These are phyloP conservation scores for Schmidtea mediterranea DNA, from an alignment of 1,140 invertebrate species.

Conservation along the genomic window DNA sequence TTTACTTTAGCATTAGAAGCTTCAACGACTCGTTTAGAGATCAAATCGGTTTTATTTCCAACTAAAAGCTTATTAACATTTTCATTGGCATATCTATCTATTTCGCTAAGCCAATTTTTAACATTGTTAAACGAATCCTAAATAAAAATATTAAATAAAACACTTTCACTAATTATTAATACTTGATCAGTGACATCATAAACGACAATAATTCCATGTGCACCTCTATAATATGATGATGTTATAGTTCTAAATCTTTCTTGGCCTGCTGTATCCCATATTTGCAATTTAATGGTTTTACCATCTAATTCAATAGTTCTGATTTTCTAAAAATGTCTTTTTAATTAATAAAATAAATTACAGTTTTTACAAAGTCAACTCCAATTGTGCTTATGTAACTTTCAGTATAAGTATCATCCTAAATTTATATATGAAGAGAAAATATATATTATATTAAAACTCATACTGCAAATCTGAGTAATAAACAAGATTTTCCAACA, in stretches of 20 bases:
- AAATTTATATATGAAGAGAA: too few species aligned
- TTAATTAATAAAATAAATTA: neutral
- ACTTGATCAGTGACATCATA: slow-evolving; percentile 7
- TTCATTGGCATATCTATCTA: slow-evolving; percentile 62
- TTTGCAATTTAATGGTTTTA: slow-evolving; percentile 93
- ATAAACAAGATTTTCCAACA: slow-evolving; percentile 87
- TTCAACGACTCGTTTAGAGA: slow-evolving; percentile 34
- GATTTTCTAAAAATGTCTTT: slow-evolving; percentile 53
- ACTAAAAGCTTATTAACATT: slow-evolving; percentile 95
- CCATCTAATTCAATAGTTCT: slow-evolving; percentile 91
- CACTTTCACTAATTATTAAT: too few species aligned
- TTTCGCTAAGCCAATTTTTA: slow-evolving; percentile 28
- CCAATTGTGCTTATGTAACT: slow-evolving; percentile 7
- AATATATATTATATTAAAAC: neutral
- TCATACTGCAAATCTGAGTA: slow-evolving; percentile 48
- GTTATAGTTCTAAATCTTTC: slow-evolving; percentile 94
- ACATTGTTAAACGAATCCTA: slow-evolving; percentile 30
- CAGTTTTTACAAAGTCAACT: slow-evolving; percentile 3
- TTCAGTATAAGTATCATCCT: slow-evolving; percentile 5
- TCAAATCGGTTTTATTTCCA: slow-evolving; percentile 77
- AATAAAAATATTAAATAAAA: too few species aligned
- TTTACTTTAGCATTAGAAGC: slow-evolving; percentile 20
- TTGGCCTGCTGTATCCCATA: slow-evolving; percentile 75
- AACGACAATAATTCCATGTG: slow-evolving; percentile 6
- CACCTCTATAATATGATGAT: slow-evolving; percentile 75